These are phyloP conservation scores for Amblyjoppa proteus DNA, from an alignment of 2,888 invertebrate species.

Conservation along the genomic window DNA sequence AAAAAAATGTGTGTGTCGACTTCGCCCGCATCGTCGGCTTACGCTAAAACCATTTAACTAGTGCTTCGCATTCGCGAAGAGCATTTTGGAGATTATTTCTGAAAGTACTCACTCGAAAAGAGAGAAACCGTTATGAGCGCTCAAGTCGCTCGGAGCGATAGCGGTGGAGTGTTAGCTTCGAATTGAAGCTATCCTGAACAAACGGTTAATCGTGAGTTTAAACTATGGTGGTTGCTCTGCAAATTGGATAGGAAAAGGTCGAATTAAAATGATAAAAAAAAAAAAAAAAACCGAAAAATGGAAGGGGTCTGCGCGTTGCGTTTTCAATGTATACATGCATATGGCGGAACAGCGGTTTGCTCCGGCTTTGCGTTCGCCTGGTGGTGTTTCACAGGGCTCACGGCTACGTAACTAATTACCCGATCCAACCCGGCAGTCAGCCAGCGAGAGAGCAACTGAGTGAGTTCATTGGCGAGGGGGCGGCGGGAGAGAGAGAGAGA, in stretches of 20 bases:
- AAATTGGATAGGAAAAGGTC: not conserved
- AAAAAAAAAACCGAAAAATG: not conserved
- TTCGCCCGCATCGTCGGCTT: not conserved
- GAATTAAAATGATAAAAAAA: not conserved
- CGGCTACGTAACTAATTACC: constrained; percentile 84
- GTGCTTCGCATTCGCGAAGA: not conserved
- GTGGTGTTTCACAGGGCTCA: constrained; percentile 76
- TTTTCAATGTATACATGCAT: not conserved
- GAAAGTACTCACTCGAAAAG: not conserved
- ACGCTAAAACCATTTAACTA: constrained; percentile 18
- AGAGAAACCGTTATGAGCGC: not conserved
- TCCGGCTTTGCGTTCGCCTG: constrained; percentile 66
- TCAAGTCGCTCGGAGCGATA: not conserved
- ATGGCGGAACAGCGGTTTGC: constrained; percentile 68
- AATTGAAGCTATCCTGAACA: not conserved
- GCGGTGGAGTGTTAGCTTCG: not conserved
- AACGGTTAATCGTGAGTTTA: constrained; percentile 1
- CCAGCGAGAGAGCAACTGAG: constrained; percentile 77
- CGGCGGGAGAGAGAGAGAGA: constrained; percentile 37
- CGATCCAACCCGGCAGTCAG: constrained; percentile 76
- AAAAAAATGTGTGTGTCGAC: not conserved
- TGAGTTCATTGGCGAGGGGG: constrained; percentile 78
- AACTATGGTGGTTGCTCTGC: not conserved
- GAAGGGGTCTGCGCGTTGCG: not conserved
- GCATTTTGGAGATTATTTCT: not conserved